Percentiles rank a stretch among this genome's conserved stretches.
Conservation (phyloP, 2,888 invertebrate species). For the Mesoligia furuncula region DNA sequence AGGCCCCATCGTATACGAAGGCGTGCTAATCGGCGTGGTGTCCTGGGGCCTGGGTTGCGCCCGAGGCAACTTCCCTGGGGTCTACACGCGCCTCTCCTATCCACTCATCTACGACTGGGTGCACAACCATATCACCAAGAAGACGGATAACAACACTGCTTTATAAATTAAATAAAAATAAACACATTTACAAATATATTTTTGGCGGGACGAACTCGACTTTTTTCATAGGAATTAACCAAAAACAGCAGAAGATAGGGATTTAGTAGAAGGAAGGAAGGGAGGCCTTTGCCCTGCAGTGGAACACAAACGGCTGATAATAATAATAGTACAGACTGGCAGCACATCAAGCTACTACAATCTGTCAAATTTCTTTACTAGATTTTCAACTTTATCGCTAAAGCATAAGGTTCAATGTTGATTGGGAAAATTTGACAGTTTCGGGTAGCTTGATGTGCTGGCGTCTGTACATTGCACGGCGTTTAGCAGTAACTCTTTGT, state of each 20-base stretch:
- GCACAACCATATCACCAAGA: conserved; percentile 74
- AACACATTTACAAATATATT: conserved; percentile 1
- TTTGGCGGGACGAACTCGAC: not conserved
- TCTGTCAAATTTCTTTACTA: too few relatives aligned
- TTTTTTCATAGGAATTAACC: not conserved
- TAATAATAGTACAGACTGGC: not conserved
- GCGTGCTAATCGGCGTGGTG: conserved; percentile 86
- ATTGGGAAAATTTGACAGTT: too few relatives aligned
- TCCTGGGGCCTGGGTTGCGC: conserved; percentile 89
- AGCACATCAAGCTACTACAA: too few relatives aligned
- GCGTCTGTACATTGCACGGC: not conserved
- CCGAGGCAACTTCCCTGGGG: conserved; percentile 88
- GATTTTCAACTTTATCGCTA: too few relatives aligned
- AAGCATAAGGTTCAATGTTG: too few relatives aligned
- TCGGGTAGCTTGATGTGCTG: too few relatives aligned
- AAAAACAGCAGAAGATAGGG: not conserved
- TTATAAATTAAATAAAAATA: conserved; percentile 39
- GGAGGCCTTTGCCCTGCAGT: not conserved
- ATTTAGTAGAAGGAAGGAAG: not conserved
- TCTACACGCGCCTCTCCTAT: conserved; percentile 85
- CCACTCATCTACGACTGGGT: conserved; percentile 85
- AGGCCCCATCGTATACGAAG: conserved; percentile 86
- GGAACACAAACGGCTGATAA: not conserved
- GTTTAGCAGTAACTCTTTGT: not conserved
- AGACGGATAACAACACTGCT: conserved; percentile 61